Evolutionary conservation across 2,113 vertebrate species (phyloP).

Genomic region (Paramormyrops kingsleyae): DNA sequence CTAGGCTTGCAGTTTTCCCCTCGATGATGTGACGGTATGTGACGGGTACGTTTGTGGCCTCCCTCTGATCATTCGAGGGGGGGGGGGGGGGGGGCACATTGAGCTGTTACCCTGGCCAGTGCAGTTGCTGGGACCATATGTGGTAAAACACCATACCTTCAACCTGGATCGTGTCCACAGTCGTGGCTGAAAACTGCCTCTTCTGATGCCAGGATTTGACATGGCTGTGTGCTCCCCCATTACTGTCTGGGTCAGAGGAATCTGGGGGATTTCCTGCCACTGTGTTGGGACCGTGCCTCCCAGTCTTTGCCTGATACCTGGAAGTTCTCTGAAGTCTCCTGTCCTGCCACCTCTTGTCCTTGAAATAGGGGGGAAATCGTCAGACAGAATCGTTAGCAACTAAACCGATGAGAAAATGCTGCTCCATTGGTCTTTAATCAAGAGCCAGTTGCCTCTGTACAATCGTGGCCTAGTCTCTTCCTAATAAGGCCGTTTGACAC

Average conservation of each 20-base stretch:
- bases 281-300: background rate
- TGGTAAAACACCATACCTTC: background rate
- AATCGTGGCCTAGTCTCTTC: background rate
- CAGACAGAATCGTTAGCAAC: background rate
- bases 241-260: background rate
- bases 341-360: background rate
- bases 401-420: background rate
- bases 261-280: background rate
- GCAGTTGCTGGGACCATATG: background rate
- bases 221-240: background rate
- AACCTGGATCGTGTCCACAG: background rate
- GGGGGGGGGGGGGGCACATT: background rate
- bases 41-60: background rate
- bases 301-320: background rate
- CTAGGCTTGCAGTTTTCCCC: background rate
- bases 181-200: background rate
- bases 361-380: no score
- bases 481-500: background rate
- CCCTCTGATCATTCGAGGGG: background rate
- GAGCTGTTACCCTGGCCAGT: background rate
- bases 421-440: background rate
- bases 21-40: background rate
- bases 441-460: background rate
- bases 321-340: background rate
- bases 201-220: background rate